Conservation (phyloP, 2,113 vertebrate genomes). For the Sakesphorus luctuosus region DNA sequence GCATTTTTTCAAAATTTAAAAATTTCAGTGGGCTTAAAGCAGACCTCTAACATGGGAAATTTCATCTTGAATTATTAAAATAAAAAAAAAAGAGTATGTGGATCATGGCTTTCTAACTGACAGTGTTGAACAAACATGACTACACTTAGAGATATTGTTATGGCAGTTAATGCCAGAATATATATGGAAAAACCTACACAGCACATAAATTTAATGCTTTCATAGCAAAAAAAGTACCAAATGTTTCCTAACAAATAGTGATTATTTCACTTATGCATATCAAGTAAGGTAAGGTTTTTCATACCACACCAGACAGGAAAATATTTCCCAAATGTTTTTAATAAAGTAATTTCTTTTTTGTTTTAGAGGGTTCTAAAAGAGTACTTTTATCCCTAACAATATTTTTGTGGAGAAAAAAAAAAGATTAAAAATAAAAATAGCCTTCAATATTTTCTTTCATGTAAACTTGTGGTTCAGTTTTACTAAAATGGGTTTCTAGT, state of each 20-base stretch:
- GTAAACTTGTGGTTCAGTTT: background rate
- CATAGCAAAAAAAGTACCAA: background rate
- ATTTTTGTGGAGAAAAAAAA: background rate
- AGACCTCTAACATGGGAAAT: background rate
- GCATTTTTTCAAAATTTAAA: background rate
- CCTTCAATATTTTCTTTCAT: background rate
- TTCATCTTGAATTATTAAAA: background rate
- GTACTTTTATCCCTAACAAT: background rate
- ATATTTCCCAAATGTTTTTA: background rate
- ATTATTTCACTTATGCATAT: background rate
- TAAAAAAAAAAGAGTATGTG: background rate
- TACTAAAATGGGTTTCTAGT: background rate
- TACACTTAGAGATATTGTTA: background rate
- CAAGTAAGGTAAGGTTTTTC: background rate
- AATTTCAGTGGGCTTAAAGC: background rate
- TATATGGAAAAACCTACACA: background rate
- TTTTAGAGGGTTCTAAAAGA: background rate
- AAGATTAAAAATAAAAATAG: background rate
- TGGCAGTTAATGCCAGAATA: background rate
- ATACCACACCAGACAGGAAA: background rate
- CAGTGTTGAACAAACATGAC: background rate
- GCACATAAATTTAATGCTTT: background rate
- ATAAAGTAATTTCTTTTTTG: no score
- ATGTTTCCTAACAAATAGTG: background rate
- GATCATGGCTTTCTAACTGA: background rate